Conservation (phyloP, 2,888 invertebrate genomes). For the Drosophila incognita region DNA sequence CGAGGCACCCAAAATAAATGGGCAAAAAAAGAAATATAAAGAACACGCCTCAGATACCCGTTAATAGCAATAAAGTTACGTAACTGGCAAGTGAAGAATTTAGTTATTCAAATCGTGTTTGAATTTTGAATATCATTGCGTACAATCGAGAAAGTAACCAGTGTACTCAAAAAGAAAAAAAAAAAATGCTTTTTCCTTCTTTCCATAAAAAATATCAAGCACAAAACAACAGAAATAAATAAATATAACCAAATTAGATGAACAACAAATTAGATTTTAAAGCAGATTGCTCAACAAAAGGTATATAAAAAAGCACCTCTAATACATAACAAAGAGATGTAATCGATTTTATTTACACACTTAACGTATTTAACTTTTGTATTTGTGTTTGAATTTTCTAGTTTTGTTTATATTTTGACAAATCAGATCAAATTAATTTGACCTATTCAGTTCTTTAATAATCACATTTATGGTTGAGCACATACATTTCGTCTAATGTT, state of each 20-base stretch:
- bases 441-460: slow-evolving; percentile 42
- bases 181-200: background rate
- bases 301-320: background rate
- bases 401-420: slow-evolving; percentile 26
- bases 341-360: background rate
- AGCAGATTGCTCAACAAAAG: background rate
- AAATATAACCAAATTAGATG: background rate
- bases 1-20: slow-evolving; percentile 35
- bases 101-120: slow-evolving; percentile 40
- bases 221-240: background rate
- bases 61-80: slow-evolving; percentile 33
- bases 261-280: background rate
- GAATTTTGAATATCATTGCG: slow-evolving; percentile 17
- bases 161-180: background rate
- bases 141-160: slow-evolving; percentile 50
- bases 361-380: background rate
- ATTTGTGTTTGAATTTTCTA: slow-evolving; percentile 33
- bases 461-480: slow-evolving; percentile 58
- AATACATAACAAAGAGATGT: background rate
- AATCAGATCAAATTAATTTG: slow-evolving; percentile 22
- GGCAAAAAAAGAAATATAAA: background rate
- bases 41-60: slow-evolving; percentile 3
- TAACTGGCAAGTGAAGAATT: slow-evolving; percentile 29
- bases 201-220: background rate
- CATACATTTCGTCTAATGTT: slow-evolving; percentile 25